Evolutionary conservation across 1,140 invertebrate species (phyloP), one percentile per base, ranked within the genome.

Genomic region (Nephotettix cincticeps): DNA sequence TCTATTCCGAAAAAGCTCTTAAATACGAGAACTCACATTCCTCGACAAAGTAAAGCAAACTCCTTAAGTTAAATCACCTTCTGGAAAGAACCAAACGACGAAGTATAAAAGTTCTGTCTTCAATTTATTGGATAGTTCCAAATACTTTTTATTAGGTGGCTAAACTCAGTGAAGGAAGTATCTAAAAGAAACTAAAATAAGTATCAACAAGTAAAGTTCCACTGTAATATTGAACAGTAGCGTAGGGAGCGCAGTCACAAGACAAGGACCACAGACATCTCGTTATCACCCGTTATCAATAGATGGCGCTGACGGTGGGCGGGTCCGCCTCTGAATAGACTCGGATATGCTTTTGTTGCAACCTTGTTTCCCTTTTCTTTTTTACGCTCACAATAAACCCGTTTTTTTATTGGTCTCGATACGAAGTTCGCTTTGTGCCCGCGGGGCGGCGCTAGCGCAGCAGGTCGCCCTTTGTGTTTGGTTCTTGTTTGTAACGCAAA

Each of bases 211-310:
- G n/a, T n/a, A n/a, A n/a, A n/a, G n/a, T n/a, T n/a, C n/a, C n/a
- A n/a, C n/a, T n/a, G n/a, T n/a, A n/a, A n/a, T n/a, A n/a, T n/a
- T n/a, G n/a, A n/a, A n/a, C n/a, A n/a, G n/a, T n/a, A n/a, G n/a
- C n/a, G n/a, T n/a, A n/a, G n/a, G n/a, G n/a, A n/a, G n/a, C 6
- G 36, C 36, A 40, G 36, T 9, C 36, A 40, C 36, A 9, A 40
- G 36, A 40, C 6, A 17, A 17, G 6, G 36, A 40, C 36, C 36
- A n/a, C n/a, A n/a, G n/a, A n/a, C 4, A 51, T 6, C 47, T 51
- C 47, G 47, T 51, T 51, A 51, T 51, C 47, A 51, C 56, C 6
- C 27, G 56, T 61, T 61, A 61, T 61, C 56, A 61, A 25, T 61
- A 61, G 56, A 61, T 61, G 56, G 56, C 56, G 56, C 28, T 6